These are phyloP conservation scores for Tragelaphus eurycerus DNA, from an alignment of 2,797 vertebrate genomes.

Conservation along the genomic window DNA sequence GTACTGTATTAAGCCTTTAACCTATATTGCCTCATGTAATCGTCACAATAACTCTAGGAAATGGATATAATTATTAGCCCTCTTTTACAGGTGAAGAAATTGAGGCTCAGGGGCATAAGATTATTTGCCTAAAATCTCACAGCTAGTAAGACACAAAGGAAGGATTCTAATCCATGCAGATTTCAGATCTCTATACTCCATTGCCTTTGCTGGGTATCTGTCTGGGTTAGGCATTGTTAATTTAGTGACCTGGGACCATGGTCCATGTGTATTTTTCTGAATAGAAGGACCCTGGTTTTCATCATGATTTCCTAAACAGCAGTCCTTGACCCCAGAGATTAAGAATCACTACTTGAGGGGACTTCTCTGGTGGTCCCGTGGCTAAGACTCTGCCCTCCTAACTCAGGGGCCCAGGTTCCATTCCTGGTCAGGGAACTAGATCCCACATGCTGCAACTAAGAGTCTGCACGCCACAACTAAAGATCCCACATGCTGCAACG, in stretches of 20 bases:
- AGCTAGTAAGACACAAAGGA: constrained; percentile 19
- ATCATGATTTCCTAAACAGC: constrained; percentile 34
- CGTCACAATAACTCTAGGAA: neutral
- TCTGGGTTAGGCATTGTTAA: constrained; percentile 26
- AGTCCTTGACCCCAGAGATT: neutral
- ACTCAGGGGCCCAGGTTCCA: neutral
- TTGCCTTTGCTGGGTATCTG: neutral
- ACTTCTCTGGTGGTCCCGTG: neutral
- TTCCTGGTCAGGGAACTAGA: neutral
- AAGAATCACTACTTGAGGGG: neutral
- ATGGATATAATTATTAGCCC: neutral
- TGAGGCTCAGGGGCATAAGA: neutral
- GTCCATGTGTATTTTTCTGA: constrained; percentile 23
- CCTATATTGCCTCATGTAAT: neutral
- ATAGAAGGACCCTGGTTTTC: constrained; percentile 28
- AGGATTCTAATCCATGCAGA: constrained; percentile 2
- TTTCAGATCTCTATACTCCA: neutral
- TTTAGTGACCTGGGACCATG: neutral
- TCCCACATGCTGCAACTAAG: neutral
- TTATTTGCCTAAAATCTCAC: neutral
- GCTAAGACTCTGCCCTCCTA: neutral
- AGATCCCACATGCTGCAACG: neutral
- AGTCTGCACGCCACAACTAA: neutral
- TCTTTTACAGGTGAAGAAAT: constrained; percentile 40
- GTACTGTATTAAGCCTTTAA: constrained; percentile 3